Conservation (phyloP, 2,113 vertebrate genomes). For the Helogale parvula region DNA sequence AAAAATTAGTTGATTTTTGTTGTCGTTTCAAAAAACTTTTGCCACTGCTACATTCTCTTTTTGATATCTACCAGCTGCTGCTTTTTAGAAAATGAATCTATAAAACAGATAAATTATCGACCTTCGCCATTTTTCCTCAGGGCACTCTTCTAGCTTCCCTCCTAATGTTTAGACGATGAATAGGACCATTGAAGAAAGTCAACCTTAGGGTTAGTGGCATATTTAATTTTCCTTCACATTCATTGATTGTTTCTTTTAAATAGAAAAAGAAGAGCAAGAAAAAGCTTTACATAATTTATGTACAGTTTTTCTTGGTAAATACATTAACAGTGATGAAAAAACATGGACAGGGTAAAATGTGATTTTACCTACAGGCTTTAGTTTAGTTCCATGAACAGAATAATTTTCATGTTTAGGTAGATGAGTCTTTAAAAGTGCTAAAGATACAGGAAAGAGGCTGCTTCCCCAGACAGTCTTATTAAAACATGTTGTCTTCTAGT, state of each 20-base stretch:
- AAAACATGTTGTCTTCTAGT: background rate
- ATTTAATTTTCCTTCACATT: slow-evolving; percentile 30
- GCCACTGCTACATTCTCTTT: background rate
- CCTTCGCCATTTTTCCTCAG: background rate
- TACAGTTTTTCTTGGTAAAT: background rate
- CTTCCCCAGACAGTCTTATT: background rate
- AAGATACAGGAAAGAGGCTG: background rate
- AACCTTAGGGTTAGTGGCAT: background rate
- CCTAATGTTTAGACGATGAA: background rate
- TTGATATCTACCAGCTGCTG: background rate
- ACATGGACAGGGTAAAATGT: background rate
- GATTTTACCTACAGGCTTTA: background rate
- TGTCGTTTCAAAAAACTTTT: background rate
- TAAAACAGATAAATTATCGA: slow-evolving; percentile 10
- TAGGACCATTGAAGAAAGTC: background rate
- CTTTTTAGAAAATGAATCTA: background rate
- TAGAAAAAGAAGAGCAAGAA: background rate
- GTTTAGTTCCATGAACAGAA: background rate
- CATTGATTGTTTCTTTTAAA: background rate
- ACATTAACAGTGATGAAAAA: background rate
- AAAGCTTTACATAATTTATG: slow-evolving; percentile 42
- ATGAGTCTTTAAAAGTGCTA: background rate
- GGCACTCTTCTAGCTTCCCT: background rate
- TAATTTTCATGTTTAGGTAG: background rate
- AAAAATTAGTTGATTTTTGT: background rate